These are phyloP conservation scores for Solen grandis DNA, from an alignment of 1,140 invertebrate species.

Conservation along the genomic window DNA sequence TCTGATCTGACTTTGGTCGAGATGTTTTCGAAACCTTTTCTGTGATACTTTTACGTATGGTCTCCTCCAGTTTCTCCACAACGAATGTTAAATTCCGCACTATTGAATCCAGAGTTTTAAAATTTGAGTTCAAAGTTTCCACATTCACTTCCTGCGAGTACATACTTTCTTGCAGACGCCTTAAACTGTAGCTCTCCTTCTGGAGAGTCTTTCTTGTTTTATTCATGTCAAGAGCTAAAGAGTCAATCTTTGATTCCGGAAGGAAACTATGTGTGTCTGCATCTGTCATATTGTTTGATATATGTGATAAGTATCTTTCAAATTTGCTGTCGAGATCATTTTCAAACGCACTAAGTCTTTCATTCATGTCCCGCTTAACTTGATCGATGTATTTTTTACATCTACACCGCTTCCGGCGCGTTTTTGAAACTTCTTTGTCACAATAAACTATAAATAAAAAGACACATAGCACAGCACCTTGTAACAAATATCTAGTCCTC, in stretches of 20 bases:
- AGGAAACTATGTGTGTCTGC: neutral
- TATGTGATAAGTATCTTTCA: slow-evolving; percentile 18
- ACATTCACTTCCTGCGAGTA: slow-evolving; percentile 45
- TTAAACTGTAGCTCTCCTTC: slow-evolving; percentile 45
- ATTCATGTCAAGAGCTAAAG: slow-evolving; percentile 34
- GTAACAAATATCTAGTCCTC: slow-evolving; percentile 15
- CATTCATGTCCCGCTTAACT: slow-evolving; percentile 39
- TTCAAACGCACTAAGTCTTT: slow-evolving; percentile 43
- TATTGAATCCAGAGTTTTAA: slow-evolving; percentile 46
- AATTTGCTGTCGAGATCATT: slow-evolving; percentile 37
- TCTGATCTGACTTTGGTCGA: too few relatives aligned
- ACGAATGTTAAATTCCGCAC: slow-evolving; percentile 39
- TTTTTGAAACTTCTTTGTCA: slow-evolving; percentile 7
- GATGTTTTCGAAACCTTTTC: neutral
- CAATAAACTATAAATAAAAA: slow-evolving; percentile 5
- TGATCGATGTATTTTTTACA: slow-evolving; percentile 50
- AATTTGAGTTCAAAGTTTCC: slow-evolving; percentile 43
- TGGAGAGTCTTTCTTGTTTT: slow-evolving; percentile 23
- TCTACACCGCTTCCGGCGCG: slow-evolving; percentile 9
- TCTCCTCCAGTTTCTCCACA: slow-evolving; percentile 45
- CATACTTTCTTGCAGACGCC: slow-evolving; percentile 32
- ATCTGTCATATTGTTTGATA: neutral
- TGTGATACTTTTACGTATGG: slow-evolving; percentile 16
- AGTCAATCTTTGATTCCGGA: slow-evolving; percentile 3
- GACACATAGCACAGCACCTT: slow-evolving; percentile 25